A percentile compares a stretch with the other conserved stretches of the same genome.
These are phyloP conservation scores for Drosophila pseudotalamancana DNA, from an alignment of 2,888 invertebrate species.

Conservation along the genomic window DNA sequence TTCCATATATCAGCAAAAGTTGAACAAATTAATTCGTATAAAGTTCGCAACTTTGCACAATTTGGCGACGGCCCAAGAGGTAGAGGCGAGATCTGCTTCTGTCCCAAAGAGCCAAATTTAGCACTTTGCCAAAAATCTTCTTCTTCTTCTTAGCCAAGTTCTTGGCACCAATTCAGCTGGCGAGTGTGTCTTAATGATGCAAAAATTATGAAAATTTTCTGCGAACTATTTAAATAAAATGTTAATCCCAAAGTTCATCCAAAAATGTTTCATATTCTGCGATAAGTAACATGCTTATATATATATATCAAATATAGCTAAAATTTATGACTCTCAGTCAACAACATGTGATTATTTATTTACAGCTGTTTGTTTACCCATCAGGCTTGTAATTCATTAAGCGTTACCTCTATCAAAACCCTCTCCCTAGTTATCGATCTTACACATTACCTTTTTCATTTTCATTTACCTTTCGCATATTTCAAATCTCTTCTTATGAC, in stretches of 20 bases:
- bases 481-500: constrained; percentile 56
- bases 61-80: constrained; percentile 54
- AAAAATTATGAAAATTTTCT: constrained; percentile 6
- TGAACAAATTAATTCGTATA: constrained; percentile 71
- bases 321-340: no score
- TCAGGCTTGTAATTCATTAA: constrained; percentile 4
- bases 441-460: constrained; percentile 10
- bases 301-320: not conserved
- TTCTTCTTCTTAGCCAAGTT: constrained; percentile 54
- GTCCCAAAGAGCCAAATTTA: constrained; percentile 31
- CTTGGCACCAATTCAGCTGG: constrained; percentile 42
- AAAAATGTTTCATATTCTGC: not conserved
- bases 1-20: constrained; percentile 55
- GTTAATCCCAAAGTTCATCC: no score
- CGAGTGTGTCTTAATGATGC: constrained; percentile 16
- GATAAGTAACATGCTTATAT: not conserved
- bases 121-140: constrained; percentile 42
- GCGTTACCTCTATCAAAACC: not conserved
- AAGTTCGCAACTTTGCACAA: constrained; percentile 69
- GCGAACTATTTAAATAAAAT: not conserved
- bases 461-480: constrained; percentile 32
- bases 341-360: no score
- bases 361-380: constrained; percentile 1
- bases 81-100: constrained; percentile 6
- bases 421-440: constrained; percentile 42